A percentile compares a stretch with the other conserved stretches of the same genome.
These are phyloP conservation scores for Macrotis lagotis DNA, from an alignment of 2,113 vertebrate species.

Conservation along the genomic window DNA sequence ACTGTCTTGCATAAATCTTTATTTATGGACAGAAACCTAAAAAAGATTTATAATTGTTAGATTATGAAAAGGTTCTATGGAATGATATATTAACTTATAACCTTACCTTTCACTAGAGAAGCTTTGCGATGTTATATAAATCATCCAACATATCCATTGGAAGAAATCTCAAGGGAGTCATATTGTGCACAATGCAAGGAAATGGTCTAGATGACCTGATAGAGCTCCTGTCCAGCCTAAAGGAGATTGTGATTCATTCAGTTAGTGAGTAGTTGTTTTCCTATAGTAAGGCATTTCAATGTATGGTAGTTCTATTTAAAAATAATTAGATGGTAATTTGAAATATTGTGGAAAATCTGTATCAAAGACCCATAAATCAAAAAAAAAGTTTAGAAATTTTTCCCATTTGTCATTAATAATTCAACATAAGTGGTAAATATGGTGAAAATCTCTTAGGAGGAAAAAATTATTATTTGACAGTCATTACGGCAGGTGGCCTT, in stretches of 20 bases:
- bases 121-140: slow-evolving; percentile 30
- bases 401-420: not conserved
- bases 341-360: not conserved
- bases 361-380: not conserved
- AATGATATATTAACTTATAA: slow-evolving; percentile 62
- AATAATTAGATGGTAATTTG: not conserved
- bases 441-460: not conserved
- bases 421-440: not conserved
- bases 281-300: not conserved
- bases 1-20: slow-evolving; percentile 69
- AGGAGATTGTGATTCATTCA: not conserved
- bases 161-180: not conserved
- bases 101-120: slow-evolving; percentile 51
- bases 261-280: not conserved
- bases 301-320: not conserved
- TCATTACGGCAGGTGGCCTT: not conserved
- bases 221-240: not conserved
- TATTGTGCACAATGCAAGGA: not conserved
- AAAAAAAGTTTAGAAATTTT: not conserved
- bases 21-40: slow-evolving; percentile 71
- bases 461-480: not conserved
- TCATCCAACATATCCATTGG: slow-evolving; percentile 41
- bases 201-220: not conserved
- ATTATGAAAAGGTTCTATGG: slow-evolving; percentile 65
- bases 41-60: slow-evolving; percentile 69